These are phyloP conservation scores for Xanthia togata DNA, from an alignment of 2,888 invertebrate species.

Conservation along the genomic window DNA sequence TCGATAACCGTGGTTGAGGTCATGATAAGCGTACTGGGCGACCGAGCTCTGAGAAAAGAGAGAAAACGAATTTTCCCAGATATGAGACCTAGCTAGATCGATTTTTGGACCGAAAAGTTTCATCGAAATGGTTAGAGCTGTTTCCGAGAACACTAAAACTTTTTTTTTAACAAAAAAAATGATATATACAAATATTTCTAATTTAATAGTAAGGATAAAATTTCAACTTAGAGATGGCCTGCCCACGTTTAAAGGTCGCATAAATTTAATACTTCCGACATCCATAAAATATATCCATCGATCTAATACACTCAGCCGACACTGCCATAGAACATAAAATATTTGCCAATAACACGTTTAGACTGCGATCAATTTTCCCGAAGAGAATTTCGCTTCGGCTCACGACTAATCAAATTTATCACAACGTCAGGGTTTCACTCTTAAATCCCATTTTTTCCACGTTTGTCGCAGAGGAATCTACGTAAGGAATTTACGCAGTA, in stretches of 20 bases:
- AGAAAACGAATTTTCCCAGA: too few species aligned
- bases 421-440: constrained; percentile 37
- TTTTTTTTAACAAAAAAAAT: too few species aligned
- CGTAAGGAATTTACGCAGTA: constrained; percentile 32
- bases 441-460: constrained; percentile 44
- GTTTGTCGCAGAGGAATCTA: constrained; percentile 40
- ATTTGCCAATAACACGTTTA: constrained; percentile 59
- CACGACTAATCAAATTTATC: constrained; percentile 65
- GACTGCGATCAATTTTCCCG: constrained; percentile 38
- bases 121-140: too few species aligned
- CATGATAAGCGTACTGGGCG: too few species aligned
- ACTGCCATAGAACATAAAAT: constrained; percentile 46
- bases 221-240: neutral
- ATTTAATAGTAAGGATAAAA: too few species aligned
- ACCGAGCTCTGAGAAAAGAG: too few species aligned
- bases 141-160: too few species aligned
- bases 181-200: too few species aligned
- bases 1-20: too few species aligned
- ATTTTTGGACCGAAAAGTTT: too few species aligned
- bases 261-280: constrained; percentile 42
- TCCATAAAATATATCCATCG: constrained; percentile 50
- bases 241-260: constrained; percentile 16
- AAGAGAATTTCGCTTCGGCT: constrained; percentile 30
- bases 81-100: too few species aligned
- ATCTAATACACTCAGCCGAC: constrained; percentile 33